Conservation (phyloP, 2,113 vertebrate species). For the Albula goreensis region DNA sequence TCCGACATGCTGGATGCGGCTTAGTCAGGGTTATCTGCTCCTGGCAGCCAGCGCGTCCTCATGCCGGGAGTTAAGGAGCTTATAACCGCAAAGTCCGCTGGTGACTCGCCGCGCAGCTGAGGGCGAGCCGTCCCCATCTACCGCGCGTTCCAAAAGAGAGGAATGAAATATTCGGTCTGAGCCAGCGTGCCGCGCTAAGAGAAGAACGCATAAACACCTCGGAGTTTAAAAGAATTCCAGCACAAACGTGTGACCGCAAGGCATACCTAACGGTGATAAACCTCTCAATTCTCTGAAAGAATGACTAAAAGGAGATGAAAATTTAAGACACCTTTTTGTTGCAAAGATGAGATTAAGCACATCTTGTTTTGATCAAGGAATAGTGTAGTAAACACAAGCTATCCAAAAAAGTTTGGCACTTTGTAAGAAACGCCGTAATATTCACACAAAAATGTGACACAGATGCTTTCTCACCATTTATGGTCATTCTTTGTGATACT, state of each 20-base stretch:
- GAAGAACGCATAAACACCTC: background rate
- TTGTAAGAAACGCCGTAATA: too few relatives aligned
- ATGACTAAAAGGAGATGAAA: background rate
- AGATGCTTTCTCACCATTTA: too few relatives aligned
- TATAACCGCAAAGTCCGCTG: background rate
- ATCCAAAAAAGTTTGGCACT: too few relatives aligned
- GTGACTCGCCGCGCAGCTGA: background rate
- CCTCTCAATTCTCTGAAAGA: background rate
- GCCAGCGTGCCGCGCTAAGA: background rate
- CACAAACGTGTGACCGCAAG: background rate
- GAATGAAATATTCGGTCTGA: background rate
- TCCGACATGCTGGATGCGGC: slow-evolving; percentile 7
- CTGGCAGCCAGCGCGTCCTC: slow-evolving; percentile 13
- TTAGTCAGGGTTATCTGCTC: slow-evolving; percentile 17
- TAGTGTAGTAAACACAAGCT: too few relatives aligned
- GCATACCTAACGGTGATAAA: background rate
- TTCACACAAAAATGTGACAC: too few relatives aligned
- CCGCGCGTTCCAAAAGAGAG: background rate
- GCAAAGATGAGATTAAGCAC: too few relatives aligned
- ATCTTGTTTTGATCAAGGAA: too few relatives aligned
- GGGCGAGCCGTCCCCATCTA: background rate
- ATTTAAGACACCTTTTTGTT: too few relatives aligned
- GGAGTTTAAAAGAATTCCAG: background rate
- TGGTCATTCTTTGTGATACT: too few relatives aligned
- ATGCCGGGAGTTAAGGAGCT: background rate